Conservation (phyloP, 2,797 vertebrate species). For the Carduelis carduelis region DNA sequence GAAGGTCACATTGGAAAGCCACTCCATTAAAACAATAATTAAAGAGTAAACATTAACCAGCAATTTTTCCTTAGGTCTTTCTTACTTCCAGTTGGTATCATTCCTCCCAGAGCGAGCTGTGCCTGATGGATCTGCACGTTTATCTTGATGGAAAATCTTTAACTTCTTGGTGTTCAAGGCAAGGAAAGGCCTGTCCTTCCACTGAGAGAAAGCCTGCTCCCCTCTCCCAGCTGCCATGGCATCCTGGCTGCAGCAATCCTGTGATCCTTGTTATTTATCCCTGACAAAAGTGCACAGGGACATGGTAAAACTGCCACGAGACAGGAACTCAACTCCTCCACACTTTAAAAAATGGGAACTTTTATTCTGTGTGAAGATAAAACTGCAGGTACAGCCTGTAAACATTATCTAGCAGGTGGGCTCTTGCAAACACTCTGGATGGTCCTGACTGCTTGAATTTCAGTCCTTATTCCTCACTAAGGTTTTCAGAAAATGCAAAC, state of each 20-base stretch:
- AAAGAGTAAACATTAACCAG: conserved; percentile 79
- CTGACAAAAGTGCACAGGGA: conserved; percentile 11
- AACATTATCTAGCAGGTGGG: neutral
- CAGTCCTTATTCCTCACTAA: neutral
- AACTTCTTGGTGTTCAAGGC: conserved; percentile 53
- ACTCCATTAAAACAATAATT: conserved; percentile 68
- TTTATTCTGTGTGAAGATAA: neutral
- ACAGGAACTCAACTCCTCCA: neutral
- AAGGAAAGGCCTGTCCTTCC: conserved; percentile 60
- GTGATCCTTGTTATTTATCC: neutral
- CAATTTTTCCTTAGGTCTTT: conserved; percentile 75
- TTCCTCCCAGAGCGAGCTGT: conserved; percentile 59
- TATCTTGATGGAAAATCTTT: conserved; percentile 81
- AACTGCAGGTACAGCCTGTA: neutral
- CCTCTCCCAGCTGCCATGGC: neutral
- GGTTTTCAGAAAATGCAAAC: neutral
- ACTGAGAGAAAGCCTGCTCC: neutral
- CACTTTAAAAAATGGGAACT: neutral
- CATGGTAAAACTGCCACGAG: neutral
- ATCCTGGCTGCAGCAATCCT: conserved; percentile 29
- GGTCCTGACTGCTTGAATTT: neutral
- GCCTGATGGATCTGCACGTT: conserved; percentile 70
- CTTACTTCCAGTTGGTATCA: conserved; percentile 51
- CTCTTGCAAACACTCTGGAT: neutral
- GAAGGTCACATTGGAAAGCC: conserved; percentile 68